Evolutionary conservation across 2,888 invertebrate species (phyloP), one percentile per base, ranked within the genome.

Genomic region (Schizotus pectinicornis): DNA sequence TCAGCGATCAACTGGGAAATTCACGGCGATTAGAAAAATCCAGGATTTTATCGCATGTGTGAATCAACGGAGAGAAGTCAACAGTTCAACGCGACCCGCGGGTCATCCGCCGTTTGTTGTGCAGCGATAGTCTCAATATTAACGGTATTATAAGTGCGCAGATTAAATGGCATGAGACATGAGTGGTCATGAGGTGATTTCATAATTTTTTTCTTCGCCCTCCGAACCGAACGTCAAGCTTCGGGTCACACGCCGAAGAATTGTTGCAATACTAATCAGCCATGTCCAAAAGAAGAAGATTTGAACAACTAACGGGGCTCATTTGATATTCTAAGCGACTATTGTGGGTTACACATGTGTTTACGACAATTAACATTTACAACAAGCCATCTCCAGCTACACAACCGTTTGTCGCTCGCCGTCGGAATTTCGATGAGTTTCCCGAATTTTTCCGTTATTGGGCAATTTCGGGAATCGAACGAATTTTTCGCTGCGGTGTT

Each of bases 281-380:
- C n/a, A 30, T n/a, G 6, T 30, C 31, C 30, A 22, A 42, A 13
- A 2, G 7, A 31, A 8, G 2, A 9, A 5, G 8, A 33, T 39
- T 31, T 45, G 46, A 46, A 22, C 22, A 22, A 22, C 3, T 22
- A 22, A 22, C 53, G 37, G 36, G 22, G 22, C 22, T 22, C 22
- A 54, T 51, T 63, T 54, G 43, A 49, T 51, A 66, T 66, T 59
- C 65, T 37, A 34, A 31, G 37, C 68, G 56, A 59, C 64, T 64
- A 65, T 68, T 66, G 42, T 68, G 58, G 66, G 68, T 65, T 65
- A 66, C 37, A 48, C 14, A 34, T 14, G 57, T 65, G 57, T 59
- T 51, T 56, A 54, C 49, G 35, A 53, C 60, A 35, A 60, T 63
- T 64, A 58, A 62, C 61, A 61, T 63, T 22, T 22, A 39, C 61